Base-by-base conservation (phyloP, 1,140 invertebrate genomes). In the Zaprionus gabonicus region DNA sequence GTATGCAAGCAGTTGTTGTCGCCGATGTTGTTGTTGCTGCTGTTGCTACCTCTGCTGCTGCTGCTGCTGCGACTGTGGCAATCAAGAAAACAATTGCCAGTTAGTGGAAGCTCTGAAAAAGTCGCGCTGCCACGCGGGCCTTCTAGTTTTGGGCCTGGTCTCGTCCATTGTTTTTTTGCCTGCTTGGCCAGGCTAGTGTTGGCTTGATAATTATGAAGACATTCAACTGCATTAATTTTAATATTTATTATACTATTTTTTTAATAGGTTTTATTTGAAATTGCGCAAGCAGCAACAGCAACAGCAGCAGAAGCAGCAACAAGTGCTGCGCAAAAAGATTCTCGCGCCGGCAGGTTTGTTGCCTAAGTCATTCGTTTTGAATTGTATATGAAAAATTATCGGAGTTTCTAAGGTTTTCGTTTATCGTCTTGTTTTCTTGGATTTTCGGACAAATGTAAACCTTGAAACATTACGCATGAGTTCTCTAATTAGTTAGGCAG, bases 391-490 rank as follows among this genome's bases (percentile, higher is more conserved):
- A 31, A 56, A 56, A 31, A 36, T 65, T 27, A 27, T 65, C 27
- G 7, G 7, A 10, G 23, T 63, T 28, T 10, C 46, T 51, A 51
- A 25, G 25, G 25, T 41, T 62, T 63, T 46, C 28, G 28, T 31
- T 9, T 31, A 31, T n/a, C 9, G 9, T 15, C 44, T 62, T 2
- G 38, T 17, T 23, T 59, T 59, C 31, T 17, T 34, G 27, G 12
- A 3, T 69, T 51, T 68, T 67, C 63, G 27, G 51, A 44, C 68
- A 59, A 51, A 64, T 65, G 41, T 46, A 59, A 88, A 84, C 84
- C 85, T 88, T 90, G 84, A 90, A 81, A 76, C 62, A 74, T 76
- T 84, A 88, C 85, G 84, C 78, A 88, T 88, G 75, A 63, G 38
- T 73, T 83, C 73, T 68, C 62, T 73, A 76, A 78, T 88, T 83